Conservation (phyloP, 2,888 invertebrate species). For the Prionchulus punctatus region DNA sequence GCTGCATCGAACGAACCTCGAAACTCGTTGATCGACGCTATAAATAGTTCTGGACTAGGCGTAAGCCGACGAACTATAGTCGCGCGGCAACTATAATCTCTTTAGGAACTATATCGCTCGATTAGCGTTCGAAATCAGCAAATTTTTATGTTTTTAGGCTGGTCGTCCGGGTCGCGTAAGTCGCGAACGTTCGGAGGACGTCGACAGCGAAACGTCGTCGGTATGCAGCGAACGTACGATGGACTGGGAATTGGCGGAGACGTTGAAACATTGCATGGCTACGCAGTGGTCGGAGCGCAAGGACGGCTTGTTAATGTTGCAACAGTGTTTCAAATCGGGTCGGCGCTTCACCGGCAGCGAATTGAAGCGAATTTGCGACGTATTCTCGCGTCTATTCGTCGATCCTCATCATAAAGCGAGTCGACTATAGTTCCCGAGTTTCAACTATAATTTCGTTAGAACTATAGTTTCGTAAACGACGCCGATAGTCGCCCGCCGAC, state of each 20-base stretch:
- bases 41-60: too few species aligned
- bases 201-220: slow-evolving; percentile 65
- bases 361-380: slow-evolving; percentile 49
- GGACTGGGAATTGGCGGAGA: slow-evolving; percentile 57
- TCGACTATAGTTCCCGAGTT: too few species aligned
- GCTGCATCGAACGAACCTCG: too few species aligned
- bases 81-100: too few species aligned
- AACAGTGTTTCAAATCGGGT: slow-evolving; percentile 49
- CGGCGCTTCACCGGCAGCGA: slow-evolving; percentile 43
- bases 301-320: slow-evolving; percentile 68
- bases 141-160: neutral
- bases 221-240: slow-evolving; percentile 55
- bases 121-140: too few species aligned
- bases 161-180: neutral
- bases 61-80: too few species aligned
- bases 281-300: slow-evolving; percentile 86
- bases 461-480: too few species aligned
- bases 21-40: too few species aligned
- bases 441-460: too few species aligned
- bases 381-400: slow-evolving; percentile 89
- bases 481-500: too few species aligned
- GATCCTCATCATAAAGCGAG: slow-evolving; percentile 70
- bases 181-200: neutral
- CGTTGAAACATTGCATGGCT: slow-evolving; percentile 68
- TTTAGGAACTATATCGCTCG: too few species aligned